These are phyloP conservation scores for Bolinopsis microptera DNA, from an alignment of 37 sponge, comb jelly and placozoan species.

Conservation along the genomic window DNA sequence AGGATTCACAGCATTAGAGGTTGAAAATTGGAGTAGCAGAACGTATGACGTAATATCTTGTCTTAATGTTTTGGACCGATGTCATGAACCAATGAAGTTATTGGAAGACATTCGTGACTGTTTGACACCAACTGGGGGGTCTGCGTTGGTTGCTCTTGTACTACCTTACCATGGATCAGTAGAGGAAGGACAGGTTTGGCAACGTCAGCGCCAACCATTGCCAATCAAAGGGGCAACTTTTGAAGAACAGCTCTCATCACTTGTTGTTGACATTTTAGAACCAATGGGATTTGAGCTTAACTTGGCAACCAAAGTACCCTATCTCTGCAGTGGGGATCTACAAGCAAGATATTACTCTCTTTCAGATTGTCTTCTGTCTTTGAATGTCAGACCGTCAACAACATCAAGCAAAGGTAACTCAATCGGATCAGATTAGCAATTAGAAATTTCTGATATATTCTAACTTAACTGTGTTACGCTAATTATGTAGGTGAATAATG, in stretches of 20 bases:
- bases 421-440: too few species aligned
- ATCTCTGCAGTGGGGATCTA: slow-evolving; percentile 47
- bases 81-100: slow-evolving; percentile 8
- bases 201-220: background rate
- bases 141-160: slow-evolving; percentile 9
- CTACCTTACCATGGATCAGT: slow-evolving; percentile 64
- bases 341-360: slow-evolving; percentile 32
- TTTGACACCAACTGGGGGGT: background rate
- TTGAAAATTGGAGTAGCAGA: background rate
- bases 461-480: too few species aligned
- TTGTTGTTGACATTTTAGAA: background rate
- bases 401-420: too few species aligned
- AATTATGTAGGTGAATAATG: too few species aligned
- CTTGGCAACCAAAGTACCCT: slow-evolving; percentile 21
- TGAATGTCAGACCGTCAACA: slow-evolving; percentile 5
- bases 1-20: background rate
- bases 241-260: slow-evolving; percentile 27
- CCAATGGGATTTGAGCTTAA: slow-evolving; percentile 41
- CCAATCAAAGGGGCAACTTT: background rate
- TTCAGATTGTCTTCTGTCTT: slow-evolving; percentile 26
- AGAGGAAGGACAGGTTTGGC: slow-evolving; percentile 54
- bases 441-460: too few species aligned
- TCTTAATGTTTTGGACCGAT: slow-evolving; percentile 50
- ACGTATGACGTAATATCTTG: slow-evolving; percentile 21
- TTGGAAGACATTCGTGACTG: background rate